Percentiles rank a stretch among this genome's conserved stretches.
Evolutionary conservation across 1,140 invertebrate genomes (phyloP).

Genomic region (Cotesia chilonis): DNA sequence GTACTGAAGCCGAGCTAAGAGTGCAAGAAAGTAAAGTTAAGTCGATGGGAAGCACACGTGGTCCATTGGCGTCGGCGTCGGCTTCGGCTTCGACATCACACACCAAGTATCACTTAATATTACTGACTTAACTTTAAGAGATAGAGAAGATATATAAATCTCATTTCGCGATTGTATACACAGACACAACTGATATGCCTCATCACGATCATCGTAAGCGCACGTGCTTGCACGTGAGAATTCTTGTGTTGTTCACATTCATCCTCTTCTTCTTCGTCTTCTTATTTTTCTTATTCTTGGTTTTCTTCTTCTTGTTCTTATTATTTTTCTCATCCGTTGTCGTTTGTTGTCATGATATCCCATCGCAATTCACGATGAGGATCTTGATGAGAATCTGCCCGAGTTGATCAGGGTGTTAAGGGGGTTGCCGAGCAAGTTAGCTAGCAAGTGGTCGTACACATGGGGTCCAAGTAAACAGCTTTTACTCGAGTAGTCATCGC

Average conservation of each 20-base stretch:
- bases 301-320: not conserved
- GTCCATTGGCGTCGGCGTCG: conserved; percentile 14
- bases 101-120: too few species aligned
- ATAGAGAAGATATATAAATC: conserved; percentile 19
- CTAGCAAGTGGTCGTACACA: too few species aligned
- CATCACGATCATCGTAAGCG: conserved; percentile 14
- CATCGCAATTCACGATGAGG: conserved; percentile 7
- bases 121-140: not conserved
- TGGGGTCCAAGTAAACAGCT: too few species aligned
- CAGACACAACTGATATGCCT: conserved; percentile 15
- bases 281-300: not conserved
- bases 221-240: conserved; percentile 39
- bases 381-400: conserved; percentile 35
- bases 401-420: conserved; percentile 1
- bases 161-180: not conserved
- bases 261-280: too few species aligned
- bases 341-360: conserved; percentile 9
- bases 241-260: conserved; percentile 7
- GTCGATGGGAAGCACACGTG: not conserved
- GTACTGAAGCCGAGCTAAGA: too few species aligned
- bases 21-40: too few species aligned
- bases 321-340: conserved; percentile 3
- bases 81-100: not conserved
- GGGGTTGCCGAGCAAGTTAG: too few species aligned
- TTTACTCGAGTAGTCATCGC: not conserved